Base-by-base conservation (phyloP, 1,140 invertebrate species). In the Sitophilus oryzae region DNA sequence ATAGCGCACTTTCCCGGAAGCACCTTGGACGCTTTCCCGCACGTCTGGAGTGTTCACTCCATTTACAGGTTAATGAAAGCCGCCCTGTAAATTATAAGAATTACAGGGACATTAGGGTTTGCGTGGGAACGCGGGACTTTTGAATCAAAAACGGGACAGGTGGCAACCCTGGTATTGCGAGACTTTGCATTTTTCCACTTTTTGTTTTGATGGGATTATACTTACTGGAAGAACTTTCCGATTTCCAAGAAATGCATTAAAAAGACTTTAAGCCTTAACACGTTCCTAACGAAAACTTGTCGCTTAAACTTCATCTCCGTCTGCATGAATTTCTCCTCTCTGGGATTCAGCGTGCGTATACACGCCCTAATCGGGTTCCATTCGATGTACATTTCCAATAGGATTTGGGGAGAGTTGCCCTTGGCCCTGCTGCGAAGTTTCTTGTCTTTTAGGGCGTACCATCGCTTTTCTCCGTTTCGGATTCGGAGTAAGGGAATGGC, bases 401-500 rank as follows among this genome's bases (percentile, higher is more conserved):
- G 75, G 62, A 99, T 95, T 66, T 96, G 90, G 0, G 91, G 88
- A 36, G 79, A 83, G 65, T 83, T 88, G 9, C 96, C 96, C 74
- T 98, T 98, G 1, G 91, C 90, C 34, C 90, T 74, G 1, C 82
- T 79, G 14, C 85, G 76, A 53, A 98, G 77, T 66, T 98, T 99
- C 71, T 93, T 93, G 72, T 99, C 96, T 74, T 99, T 99, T 16
- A 99, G 75, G 0, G 88, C 85, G 71, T 95, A 98, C 95, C 96
- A 98, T 60, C 89, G 78, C 69, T 93, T 93, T 64, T 96, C 92
- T 3, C 91, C 89, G 68, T 93, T 96, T 58, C 84, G 77, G 62
- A 99, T 91, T 68, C 85, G 79, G 15, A 91, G 72, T 8, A 99
- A 73, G 0, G 96, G 96, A 62, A 99, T 86, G 2, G 85, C 84